A percentile compares a stretch with the other conserved stretches of the same genome.
Evolutionary conservation across 37 sponge, comb jelly and placozoan genomes (phyloP).

Genomic region (Oscarella lobularis): DNA sequence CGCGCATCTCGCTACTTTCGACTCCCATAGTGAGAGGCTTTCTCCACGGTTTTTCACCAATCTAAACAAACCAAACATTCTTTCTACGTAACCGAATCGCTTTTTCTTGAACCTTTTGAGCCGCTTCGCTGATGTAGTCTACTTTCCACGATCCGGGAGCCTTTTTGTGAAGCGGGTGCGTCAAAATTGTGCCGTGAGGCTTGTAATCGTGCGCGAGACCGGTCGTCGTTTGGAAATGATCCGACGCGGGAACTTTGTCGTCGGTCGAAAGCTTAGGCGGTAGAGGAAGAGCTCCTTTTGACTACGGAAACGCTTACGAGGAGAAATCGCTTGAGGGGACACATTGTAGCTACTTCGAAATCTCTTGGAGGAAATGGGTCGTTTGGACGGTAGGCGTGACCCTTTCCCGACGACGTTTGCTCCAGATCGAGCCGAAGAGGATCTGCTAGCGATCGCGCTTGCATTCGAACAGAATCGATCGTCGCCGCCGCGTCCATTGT

Average conservation of each 20-base stretch:
- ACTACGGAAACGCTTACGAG: too few relatives aligned
- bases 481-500: too few relatives aligned
- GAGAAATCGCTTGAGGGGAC: too few relatives aligned
- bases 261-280: slow-evolving; percentile 10
- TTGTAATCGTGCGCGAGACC: slow-evolving; percentile 20
- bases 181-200: slow-evolving; percentile 3
- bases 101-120: slow-evolving; percentile 20
- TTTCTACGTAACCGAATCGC: neutral
- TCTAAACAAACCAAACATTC: neutral
- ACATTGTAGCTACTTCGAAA: slow-evolving; percentile 7
- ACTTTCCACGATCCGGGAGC: slow-evolving; percentile 48
- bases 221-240: slow-evolving; percentile 44
- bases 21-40: neutral
- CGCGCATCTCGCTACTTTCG: neutral
- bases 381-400: slow-evolving; percentile 9
- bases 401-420: slow-evolving; percentile 47
- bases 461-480: neutral
- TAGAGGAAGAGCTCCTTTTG: slow-evolving; percentile 15
- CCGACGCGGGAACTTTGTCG: slow-evolving; percentile 5
- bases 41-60: neutral
- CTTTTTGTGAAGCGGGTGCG: slow-evolving; percentile 25
- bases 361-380: slow-evolving; percentile 17
- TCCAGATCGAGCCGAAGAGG: slow-evolving; percentile 38
- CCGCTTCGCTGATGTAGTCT: slow-evolving; percentile 17
- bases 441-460: neutral